These are phyloP conservation scores for Syritta pipiens DNA, from an alignment of 2,888 invertebrate genomes.

Conservation along the genomic window DNA sequence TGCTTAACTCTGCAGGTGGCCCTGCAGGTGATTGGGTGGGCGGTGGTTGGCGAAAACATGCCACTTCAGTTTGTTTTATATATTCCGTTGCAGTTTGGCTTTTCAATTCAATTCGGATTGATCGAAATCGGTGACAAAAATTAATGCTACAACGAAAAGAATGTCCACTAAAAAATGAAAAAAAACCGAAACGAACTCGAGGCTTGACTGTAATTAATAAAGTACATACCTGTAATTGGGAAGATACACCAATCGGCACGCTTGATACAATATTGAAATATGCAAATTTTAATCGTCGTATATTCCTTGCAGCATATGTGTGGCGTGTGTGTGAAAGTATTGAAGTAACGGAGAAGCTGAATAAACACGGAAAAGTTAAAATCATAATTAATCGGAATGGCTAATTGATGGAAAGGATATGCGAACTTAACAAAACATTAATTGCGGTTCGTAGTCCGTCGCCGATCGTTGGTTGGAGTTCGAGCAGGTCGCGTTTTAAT, in stretches of 20 bases:
- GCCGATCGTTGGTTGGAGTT: too few relatives aligned
- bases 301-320: background rate
- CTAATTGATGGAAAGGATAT: conserved; percentile 9
- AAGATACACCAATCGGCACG: conserved; percentile 28
- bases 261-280: conserved; percentile 39
- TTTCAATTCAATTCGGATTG: conserved; percentile 51
- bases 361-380: conserved; percentile 1
- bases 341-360: background rate
- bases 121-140: conserved; percentile 58
- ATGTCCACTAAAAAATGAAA: background rate
- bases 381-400: conserved; percentile 25
- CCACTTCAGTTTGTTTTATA: too few relatives aligned
- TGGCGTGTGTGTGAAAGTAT: background rate
- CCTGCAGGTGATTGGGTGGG: background rate
- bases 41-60: too few relatives aligned
- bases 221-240: conserved; percentile 43
- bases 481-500: too few relatives aligned
- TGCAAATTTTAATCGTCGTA: conserved; percentile 38
- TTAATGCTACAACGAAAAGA: conserved; percentile 31
- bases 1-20: background rate
- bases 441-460: conserved; percentile 10
- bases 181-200: background rate
- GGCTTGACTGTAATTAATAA: conserved; percentile 36
- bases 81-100: conserved; percentile 22
- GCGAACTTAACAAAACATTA: conserved; percentile 3